Conservation (phyloP, 2,797 vertebrate species). For the Oreochromis grahami region DNA sequence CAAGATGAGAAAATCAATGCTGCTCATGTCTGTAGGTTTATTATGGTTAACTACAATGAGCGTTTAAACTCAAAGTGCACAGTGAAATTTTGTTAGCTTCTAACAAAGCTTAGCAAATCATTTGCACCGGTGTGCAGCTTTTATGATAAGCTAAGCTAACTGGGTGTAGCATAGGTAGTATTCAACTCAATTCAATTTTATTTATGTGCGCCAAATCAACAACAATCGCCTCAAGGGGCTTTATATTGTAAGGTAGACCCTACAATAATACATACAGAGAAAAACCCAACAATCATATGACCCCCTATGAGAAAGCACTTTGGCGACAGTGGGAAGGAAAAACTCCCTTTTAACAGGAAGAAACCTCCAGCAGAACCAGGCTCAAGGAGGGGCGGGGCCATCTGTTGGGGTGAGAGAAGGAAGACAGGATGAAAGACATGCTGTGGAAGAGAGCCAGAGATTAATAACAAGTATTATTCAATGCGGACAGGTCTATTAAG, state of each 20-base stretch:
- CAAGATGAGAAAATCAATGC: neutral
- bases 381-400: neutral
- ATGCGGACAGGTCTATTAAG: neutral
- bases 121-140: neutral
- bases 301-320: neutral
- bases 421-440: neutral
- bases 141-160: neutral
- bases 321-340: accelerated
- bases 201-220: neutral
- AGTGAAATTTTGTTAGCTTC: neutral
- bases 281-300: neutral
- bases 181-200: neutral
- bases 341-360: neutral
- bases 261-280: neutral
- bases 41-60: neutral
- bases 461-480: neutral
- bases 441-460: accelerated
- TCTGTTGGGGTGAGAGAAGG: accelerated
- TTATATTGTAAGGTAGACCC: neutral
- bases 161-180: neutral
- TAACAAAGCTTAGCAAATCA: neutral
- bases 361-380: accelerated
- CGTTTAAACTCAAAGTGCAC: accelerated
- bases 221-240: neutral
- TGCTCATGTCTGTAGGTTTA: neutral